These are phyloP conservation scores for Yasuhikotakia modesta DNA, from an alignment of 2,797 vertebrate genomes.

Conservation along the genomic window DNA sequence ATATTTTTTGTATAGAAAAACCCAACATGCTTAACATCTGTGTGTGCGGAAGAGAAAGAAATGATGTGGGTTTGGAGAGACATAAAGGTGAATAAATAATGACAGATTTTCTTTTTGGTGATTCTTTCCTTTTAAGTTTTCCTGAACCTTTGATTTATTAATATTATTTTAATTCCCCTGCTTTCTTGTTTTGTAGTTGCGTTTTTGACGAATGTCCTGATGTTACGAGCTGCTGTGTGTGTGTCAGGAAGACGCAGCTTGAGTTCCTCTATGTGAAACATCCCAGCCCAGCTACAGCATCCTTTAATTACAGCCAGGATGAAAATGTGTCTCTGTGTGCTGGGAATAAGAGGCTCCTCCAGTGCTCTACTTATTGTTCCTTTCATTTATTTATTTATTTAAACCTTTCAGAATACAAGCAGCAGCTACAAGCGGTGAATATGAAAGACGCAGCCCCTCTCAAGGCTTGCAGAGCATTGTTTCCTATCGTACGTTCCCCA, in stretches of 20 bases:
- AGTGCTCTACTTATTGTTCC: slow-evolving; percentile 69
- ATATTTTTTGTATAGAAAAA: not conserved
- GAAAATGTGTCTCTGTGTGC: slow-evolving; percentile 57
- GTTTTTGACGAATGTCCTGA: not conserved
- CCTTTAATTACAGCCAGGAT: slow-evolving; percentile 69
- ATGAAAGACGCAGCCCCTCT: not conserved
- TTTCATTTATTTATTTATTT: slow-evolving; percentile 43
- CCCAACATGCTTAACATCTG: not conserved
- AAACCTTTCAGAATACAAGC: slow-evolving; percentile 28
- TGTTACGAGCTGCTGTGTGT: not conserved
- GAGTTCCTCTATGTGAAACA: slow-evolving; percentile 23
- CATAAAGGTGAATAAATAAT: not conserved
- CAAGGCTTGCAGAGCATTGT: slow-evolving; percentile 18
- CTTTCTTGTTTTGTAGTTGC: not conserved
- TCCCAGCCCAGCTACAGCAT: slow-evolving; percentile 37
- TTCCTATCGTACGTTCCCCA: slow-evolving; percentile 2
- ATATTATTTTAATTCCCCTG: not conserved
- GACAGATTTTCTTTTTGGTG: not conserved
- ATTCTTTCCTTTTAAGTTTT: not conserved
- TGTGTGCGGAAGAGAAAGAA: not conserved
- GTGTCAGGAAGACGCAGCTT: slow-evolving; percentile 21
- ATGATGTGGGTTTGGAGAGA: not conserved
- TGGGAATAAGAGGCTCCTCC: slow-evolving; percentile 62
- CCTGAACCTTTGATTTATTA: not conserved
- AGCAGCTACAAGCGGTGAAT: slow-evolving; percentile 23